Conservation (phyloP, 2,888 invertebrate species). For the Callyntrura sp. region DNA sequence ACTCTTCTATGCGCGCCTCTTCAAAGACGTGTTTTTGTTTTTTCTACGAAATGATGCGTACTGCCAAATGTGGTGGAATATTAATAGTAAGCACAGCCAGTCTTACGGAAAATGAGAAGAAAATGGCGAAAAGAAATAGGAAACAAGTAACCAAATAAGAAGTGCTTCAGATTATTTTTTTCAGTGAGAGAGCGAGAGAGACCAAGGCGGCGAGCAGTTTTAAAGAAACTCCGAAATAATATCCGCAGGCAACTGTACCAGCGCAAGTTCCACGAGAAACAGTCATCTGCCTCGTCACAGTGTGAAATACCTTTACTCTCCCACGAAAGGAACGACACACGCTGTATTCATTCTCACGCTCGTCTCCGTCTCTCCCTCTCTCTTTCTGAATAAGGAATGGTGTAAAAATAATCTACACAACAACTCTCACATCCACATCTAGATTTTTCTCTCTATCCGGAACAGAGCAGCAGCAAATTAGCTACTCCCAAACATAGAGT, state of each 20-base stretch:
- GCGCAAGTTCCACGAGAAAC: conserved; percentile 1
- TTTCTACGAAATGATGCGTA: not conserved
- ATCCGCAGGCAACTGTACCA: conserved; percentile 42
- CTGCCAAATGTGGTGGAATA: conserved; percentile 59
- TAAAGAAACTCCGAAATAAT: conserved; percentile 45
- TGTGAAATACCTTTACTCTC: not conserved
- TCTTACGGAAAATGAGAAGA: conserved; percentile 36
- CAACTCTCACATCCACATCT: conserved; percentile 10
- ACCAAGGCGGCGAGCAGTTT: not conserved
- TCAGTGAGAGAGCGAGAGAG: no score
- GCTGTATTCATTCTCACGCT: not conserved
- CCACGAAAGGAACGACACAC: not conserved
- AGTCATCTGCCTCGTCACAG: not conserved
- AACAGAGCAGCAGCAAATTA: conserved; percentile 39
- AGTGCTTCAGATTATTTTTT: conserved; percentile 8
- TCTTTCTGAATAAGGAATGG: conserved; percentile 30
- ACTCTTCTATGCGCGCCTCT: not conserved
- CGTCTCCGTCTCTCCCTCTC: conserved; percentile 15
- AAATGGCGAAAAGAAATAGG: not conserved
- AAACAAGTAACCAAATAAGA: no score
- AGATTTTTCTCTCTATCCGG: conserved; percentile 19
- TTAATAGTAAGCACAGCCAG: conserved; percentile 58
- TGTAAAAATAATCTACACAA: conserved; percentile 19
- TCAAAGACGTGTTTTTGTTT: conserved; percentile 29
- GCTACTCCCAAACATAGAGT: conserved; percentile 35